phyloP scores from a whole-genome alignment of 2,888 invertebrate genomes.

The Euspilapteryx auroguttella region DNA sequence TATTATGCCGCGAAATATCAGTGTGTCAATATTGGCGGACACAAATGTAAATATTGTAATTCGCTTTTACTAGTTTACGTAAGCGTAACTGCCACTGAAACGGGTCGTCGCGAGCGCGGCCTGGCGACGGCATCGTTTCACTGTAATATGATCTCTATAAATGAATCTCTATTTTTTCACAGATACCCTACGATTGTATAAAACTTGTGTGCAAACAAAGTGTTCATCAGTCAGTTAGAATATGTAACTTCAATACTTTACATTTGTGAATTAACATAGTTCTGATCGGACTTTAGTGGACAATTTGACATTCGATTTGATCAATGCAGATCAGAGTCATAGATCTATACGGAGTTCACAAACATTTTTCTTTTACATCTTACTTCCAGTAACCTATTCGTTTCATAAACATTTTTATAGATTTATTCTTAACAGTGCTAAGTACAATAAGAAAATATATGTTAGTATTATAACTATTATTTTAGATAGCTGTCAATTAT shows the following conservation, averaged over 20 bases:
- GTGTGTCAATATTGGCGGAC: no score
- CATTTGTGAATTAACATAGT: no score
- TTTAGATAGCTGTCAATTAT: conserved; percentile 50
- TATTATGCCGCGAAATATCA: no score
- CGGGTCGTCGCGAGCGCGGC: conserved; percentile 26
- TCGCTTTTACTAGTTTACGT: conserved; percentile 47
- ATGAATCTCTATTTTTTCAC: conserved; percentile 62
- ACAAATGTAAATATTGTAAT: conserved; percentile 54
- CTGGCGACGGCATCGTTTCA: conserved; percentile 55
- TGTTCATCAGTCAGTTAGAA: no score
- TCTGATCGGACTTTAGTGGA: no score
- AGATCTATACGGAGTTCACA: no score
- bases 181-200: conserved; percentile 50
- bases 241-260: no score
- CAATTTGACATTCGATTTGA: no score
- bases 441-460: conserved; percentile 17
- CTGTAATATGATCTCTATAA: conserved; percentile 55
- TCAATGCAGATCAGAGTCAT: no score
- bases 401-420: not conserved
- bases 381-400: not conserved
- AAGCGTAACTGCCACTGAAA: conserved; percentile 50
- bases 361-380: no score
- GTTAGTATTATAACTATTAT: conserved; percentile 9
- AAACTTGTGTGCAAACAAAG: conserved; percentile 52
- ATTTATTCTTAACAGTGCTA: conserved; percentile 9